These are phyloP conservation scores for Leucoma salicis DNA, from an alignment of 2,888 invertebrate genomes.

Conservation along the genomic window DNA sequence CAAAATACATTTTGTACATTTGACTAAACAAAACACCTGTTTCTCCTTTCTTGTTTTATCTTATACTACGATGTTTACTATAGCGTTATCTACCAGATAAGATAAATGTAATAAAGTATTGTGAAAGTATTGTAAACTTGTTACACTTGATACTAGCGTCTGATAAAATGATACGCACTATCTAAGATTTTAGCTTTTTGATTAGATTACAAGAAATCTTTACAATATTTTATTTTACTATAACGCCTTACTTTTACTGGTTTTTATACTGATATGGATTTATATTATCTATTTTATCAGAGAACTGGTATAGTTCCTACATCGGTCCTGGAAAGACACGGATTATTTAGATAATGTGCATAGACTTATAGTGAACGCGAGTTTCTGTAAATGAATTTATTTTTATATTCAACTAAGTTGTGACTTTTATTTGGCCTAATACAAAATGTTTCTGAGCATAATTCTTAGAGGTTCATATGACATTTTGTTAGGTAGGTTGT, in stretches of 20 bases:
- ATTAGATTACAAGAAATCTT: conserved; percentile 29
- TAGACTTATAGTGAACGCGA: no score
- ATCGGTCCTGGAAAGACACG: no score
- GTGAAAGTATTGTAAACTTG: conserved; percentile 30
- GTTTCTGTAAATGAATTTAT: no score
- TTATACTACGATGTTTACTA: conserved; percentile 71
- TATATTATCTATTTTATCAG: neutral
- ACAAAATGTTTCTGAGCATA: no score
- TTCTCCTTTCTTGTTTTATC: conserved; percentile 35
- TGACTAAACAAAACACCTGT: conserved; percentile 36
- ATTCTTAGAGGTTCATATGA: no score
- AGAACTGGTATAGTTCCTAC: conserved; percentile 16
- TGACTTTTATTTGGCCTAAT: no score
- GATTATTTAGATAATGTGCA: no score
- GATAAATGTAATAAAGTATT: conserved; percentile 27
- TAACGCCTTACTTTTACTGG: neutral
- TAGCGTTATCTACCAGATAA: conserved; percentile 28
- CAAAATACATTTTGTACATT: no score
- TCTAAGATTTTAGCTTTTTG: conserved; percentile 23
- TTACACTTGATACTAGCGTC: conserved; percentile 32
- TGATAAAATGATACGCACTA: conserved; percentile 8
- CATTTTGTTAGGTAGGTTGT: no score
- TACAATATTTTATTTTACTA: conserved; percentile 7
- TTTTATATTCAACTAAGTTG: no score
- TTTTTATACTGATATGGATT: neutral